These are phyloP conservation scores for Drosophila neocordata DNA, from an alignment of 1,140 invertebrate species.

Conservation along the genomic window DNA sequence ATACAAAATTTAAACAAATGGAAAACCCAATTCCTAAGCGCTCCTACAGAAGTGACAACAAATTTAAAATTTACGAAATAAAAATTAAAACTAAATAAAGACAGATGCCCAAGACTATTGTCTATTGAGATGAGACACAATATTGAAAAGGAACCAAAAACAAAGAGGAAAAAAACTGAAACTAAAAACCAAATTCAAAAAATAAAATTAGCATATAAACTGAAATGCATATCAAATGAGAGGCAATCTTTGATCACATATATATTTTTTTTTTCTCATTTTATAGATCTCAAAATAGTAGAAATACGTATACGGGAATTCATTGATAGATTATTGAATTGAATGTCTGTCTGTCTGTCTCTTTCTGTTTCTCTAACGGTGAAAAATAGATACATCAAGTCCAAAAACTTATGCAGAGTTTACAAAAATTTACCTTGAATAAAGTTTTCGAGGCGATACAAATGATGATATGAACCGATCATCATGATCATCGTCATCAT, in stretches of 20 bases:
- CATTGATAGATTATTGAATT: slow-evolving; percentile 68
- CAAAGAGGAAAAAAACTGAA: slow-evolving; percentile 25
- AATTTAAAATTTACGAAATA: slow-evolving; percentile 80
- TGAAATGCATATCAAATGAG: slow-evolving; percentile 73
- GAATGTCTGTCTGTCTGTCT: background rate
- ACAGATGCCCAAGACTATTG: slow-evolving; percentile 40
- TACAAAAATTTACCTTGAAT: slow-evolving; percentile 35
- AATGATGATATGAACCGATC: slow-evolving; percentile 42
- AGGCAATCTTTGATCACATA: background rate
- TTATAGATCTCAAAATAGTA: background rate
- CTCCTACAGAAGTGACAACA: slow-evolving; percentile 79
- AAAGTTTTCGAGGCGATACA: slow-evolving; percentile 10
- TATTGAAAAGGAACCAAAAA: slow-evolving; percentile 35
- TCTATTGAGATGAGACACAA: slow-evolving; percentile 50
- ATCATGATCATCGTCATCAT: slow-evolving; percentile 38
- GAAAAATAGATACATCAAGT: slow-evolving; percentile 29
- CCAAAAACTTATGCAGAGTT: background rate
- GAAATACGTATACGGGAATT: slow-evolving; percentile 58
- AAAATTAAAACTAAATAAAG: slow-evolving; percentile 81
- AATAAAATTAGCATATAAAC: slow-evolving; percentile 70
- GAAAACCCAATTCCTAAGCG: slow-evolving; percentile 55
- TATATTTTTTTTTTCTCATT: too few species aligned
- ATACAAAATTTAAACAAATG: slow-evolving; percentile 30
- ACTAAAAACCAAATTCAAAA: slow-evolving; percentile 33
- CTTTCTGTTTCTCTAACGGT: slow-evolving; percentile 33